Evolutionary conservation across 2,888 invertebrate genomes (phyloP).

Genomic region (Orgyia antiqua): DNA sequence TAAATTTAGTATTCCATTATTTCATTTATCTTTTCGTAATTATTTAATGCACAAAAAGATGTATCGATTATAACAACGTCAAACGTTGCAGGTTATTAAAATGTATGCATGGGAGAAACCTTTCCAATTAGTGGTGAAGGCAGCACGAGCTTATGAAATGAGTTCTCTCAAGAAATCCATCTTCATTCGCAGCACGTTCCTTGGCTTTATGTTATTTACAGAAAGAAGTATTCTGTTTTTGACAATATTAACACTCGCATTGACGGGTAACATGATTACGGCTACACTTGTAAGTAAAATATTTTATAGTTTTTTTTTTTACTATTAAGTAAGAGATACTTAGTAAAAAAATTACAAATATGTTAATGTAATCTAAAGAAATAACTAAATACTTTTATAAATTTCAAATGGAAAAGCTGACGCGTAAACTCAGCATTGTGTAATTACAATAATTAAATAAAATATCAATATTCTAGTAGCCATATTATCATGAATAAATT

Average conservation of each 20-base stretch:
- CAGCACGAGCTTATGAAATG: constrained; percentile 77
- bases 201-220: constrained; percentile 85
- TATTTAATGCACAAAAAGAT: too few relatives aligned
- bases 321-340: not conserved
- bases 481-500: too few relatives aligned
- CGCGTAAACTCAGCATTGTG: too few relatives aligned
- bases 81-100: constrained; percentile 89
- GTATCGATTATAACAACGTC: too few relatives aligned
- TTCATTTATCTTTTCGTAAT: too few relatives aligned
- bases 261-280: constrained; percentile 51
- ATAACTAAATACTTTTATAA: too few relatives aligned
- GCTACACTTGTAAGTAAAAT: constrained; percentile 47
- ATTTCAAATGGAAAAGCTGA: too few relatives aligned
- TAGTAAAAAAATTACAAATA: not conserved
- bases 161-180: constrained; percentile 75
- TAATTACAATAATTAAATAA: too few relatives aligned
- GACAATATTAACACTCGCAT: constrained; percentile 64
- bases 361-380: too few relatives aligned
- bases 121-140: constrained; percentile 83
- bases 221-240: constrained; percentile 84
- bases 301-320: not conserved
- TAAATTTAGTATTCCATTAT: too few relatives aligned
- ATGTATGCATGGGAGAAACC: constrained; percentile 97
- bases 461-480: too few relatives aligned
- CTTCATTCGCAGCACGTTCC: constrained; percentile 80